These are phyloP conservation scores for Caenorhabditis imperialis DNA, from an alignment of 2,888 invertebrate species.

Conservation along the genomic window DNA sequence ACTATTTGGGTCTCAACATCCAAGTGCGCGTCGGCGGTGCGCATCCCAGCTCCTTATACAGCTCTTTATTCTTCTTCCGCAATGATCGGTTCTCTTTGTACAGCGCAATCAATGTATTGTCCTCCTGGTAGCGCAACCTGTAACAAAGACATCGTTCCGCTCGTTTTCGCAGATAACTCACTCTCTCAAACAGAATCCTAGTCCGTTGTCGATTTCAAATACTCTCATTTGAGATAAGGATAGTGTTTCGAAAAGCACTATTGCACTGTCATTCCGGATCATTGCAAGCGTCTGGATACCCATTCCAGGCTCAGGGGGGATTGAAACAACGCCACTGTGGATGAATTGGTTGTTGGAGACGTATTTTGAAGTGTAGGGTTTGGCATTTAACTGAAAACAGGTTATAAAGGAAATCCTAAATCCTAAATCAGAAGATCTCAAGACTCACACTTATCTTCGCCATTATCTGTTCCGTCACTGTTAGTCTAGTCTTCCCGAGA, in stretches of 20 bases:
- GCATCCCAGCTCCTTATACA: constrained; percentile 21
- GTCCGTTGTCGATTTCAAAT: constrained; percentile 19
- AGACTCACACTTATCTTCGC: constrained; percentile 32
- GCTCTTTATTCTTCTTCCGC: constrained; percentile 21
- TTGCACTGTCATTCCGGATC: constrained; percentile 25
- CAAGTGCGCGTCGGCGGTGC: constrained; percentile 28
- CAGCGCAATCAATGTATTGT: constrained; percentile 29
- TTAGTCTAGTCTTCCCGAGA: constrained; percentile 2
- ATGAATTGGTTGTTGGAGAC: constrained; percentile 3
- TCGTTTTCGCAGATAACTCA: background rate
- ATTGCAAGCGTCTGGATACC: constrained; percentile 42
- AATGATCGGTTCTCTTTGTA: constrained; percentile 23
- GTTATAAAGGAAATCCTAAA: background rate
- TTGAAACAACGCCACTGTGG: constrained; percentile 21
- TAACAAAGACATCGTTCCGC: background rate
- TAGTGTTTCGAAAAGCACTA: constrained; percentile 37
- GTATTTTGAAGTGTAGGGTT: constrained; percentile 11
- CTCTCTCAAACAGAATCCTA: constrained; percentile 32
- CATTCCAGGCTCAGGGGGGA: constrained; percentile 37
- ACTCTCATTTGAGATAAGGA: constrained; percentile 11
- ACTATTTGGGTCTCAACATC: constrained; percentile 21
- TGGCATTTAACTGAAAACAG: constrained; percentile 30
- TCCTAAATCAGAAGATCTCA: background rate
- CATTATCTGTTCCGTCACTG: constrained; percentile 7
- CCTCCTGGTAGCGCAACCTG: constrained; percentile 30